Conservation (phyloP, 37 sponge, comb jelly and placozoan genomes). For the Axinella damicornis region DNA sequence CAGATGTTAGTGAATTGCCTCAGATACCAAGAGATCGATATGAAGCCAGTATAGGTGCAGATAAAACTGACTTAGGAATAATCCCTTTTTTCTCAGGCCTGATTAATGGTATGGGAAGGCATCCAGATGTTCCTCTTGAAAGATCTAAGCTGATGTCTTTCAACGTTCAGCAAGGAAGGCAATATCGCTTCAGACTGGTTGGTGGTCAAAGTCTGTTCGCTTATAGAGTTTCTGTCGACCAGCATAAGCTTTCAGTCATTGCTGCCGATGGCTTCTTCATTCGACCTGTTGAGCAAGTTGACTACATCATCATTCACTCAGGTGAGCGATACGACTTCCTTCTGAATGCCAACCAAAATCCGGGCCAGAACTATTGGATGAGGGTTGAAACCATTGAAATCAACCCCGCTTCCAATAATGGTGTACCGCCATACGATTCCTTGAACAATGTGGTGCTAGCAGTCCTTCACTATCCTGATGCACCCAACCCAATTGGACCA, state of each 20-base stretch:
- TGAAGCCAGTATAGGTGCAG: background rate
- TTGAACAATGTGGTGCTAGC: constrained; percentile 51
- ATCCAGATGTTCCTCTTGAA: constrained; percentile 18
- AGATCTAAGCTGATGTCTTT: constrained; percentile 30
- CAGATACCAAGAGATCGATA: background rate
- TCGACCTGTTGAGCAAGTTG: constrained; percentile 57
- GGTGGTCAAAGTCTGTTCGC: constrained; percentile 75
- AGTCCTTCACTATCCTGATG: constrained; percentile 46
- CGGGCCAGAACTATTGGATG: constrained; percentile 46
- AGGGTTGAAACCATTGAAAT: constrained; percentile 65
- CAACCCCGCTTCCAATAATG: background rate
- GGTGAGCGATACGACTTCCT: constrained; percentile 90
- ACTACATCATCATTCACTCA: constrained; percentile 73
- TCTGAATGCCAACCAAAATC: constrained; percentile 35
- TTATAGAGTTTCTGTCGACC: constrained; percentile 74
- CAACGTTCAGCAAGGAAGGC: constrained; percentile 39
- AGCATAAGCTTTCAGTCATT: constrained; percentile 73
- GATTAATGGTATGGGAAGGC: constrained; percentile 77
- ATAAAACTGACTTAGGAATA: constrained; percentile 51
- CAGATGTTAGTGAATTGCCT: background rate
- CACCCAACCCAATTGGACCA: background rate
- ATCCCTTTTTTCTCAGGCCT: constrained; percentile 78
- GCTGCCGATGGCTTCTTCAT: constrained; percentile 80
- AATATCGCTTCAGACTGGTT: constrained; percentile 81
- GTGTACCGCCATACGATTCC: constrained; percentile 10